Base-by-base conservation (phyloP, 2,888 invertebrate genomes). In the Andrena chrysosceles region DNA sequence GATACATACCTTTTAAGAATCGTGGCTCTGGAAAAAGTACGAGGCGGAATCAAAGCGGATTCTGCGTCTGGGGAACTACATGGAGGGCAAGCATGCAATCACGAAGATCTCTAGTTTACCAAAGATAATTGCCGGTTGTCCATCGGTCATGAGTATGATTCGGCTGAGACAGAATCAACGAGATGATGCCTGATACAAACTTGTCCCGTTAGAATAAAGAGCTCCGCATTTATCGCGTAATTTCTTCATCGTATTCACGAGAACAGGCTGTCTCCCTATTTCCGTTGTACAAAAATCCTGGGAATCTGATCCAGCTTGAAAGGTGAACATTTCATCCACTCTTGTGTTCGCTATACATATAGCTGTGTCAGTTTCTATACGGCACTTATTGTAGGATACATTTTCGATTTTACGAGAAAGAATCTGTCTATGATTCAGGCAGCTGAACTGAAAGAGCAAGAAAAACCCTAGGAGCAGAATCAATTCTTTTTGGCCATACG, bases 101-200 rank as follows among this genome's bases (percentile, higher is more conserved):
- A 91, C 83, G 91, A 87, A 89, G 91, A 92, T 93, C 85, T 93
- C 93, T 93, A 93, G 93, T 93, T 93, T 91, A 90, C 91, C 91
- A 89, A 91, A 91, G 91, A 92, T 93, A 93, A 93, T 93, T 92
- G 90, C 84, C 69, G 92, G 93, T 92, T 93, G 93, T 93, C 91
- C 86, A 85, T 66, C 72, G 80, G 72, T 78, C 77, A 70, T 56
- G 83, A 79, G 83, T 79, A 81, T 62, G 83, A 69, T 70, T 76
- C 77, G 80, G 70, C 54, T 69, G 70, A 63, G 80, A 84, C 77
- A 78, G 59, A 79, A 56, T 60, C 56, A 66, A 71, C 79, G 66
- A 59, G 77, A 76, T 68, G 71, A 70, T 67, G 66, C 66, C 64
- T 69, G 73, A 83, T 85, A 82, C 85, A 81, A 88, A 88, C 90